Percentiles rank a stretch among this genome's conserved stretches.
These are phyloP conservation scores for Solenopsis fugax DNA, from an alignment of 1,140 invertebrate species.

Conservation along the genomic window DNA sequence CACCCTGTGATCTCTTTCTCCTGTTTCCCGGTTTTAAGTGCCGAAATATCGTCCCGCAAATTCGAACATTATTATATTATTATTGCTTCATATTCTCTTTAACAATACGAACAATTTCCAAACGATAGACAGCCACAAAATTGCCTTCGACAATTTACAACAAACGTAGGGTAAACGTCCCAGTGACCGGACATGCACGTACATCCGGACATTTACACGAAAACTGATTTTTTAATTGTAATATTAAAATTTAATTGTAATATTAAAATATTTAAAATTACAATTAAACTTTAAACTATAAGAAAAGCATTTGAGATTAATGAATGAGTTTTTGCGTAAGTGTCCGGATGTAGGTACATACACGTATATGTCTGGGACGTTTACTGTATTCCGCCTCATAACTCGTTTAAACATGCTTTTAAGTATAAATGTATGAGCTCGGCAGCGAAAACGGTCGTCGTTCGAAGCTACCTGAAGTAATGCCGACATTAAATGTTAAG, in stretches of 20 bases:
- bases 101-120: not conserved
- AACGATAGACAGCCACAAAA: not conserved
- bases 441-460: not conserved
- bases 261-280: no score
- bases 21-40: not conserved
- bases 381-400: no score
- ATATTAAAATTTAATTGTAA: no score
- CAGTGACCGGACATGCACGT: no score
- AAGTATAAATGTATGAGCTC: not conserved
- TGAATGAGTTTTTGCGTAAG: no score
- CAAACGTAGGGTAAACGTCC: not conserved
- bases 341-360: no score
- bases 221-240: no score
- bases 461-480: constrained; percentile 20
- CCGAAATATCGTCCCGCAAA: constrained; percentile 12
- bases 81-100: constrained; percentile 9
- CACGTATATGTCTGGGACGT: no score
- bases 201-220: no score
- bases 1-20: not conserved
- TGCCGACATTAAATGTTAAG: constrained; percentile 34
- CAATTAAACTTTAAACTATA: no score
- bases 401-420: not conserved
- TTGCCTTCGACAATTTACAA: constrained; percentile 18
- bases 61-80: not conserved
- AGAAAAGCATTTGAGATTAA: no score